Evolutionary conservation across 2,113 vertebrate genomes (phyloP).

Genomic region (Xiphias gladius): DNA sequence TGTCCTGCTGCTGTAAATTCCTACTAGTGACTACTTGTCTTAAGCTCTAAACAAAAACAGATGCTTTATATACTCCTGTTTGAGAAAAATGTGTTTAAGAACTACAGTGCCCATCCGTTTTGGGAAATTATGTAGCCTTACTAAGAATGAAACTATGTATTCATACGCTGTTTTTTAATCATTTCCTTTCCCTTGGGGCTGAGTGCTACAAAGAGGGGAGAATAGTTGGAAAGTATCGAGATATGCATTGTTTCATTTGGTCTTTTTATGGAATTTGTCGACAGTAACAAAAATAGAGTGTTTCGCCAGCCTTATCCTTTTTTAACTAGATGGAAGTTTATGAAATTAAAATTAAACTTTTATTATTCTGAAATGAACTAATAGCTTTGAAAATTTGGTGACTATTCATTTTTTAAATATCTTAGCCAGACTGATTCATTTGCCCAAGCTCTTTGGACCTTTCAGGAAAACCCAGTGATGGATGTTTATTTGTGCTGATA

Average conservation of each 20-base stretch:
- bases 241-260: not conserved
- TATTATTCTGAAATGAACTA: not conserved
- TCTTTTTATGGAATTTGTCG: too few relatives aligned
- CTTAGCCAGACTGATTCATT: not conserved
- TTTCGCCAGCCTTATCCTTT: too few relatives aligned
- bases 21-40: not conserved
- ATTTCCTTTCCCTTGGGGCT: not conserved
- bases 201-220: not conserved
- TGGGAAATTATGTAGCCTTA: not conserved
- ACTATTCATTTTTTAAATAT: not conserved
- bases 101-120: not conserved
- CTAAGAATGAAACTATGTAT: not conserved
- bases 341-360: too few relatives aligned
- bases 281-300: too few relatives aligned
- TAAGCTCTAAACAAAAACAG: not conserved
- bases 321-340: too few relatives aligned
- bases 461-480: too few relatives aligned
- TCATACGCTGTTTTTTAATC: not conserved
- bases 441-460: too few relatives aligned
- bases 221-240: too few relatives aligned
- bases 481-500: not conserved
- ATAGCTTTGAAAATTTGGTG: too few relatives aligned
- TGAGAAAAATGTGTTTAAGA: not conserved
- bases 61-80: not conserved
- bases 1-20: not conserved